Evolutionary conservation across 2,113 vertebrate species (phyloP).

Genomic region (Collichthys lucidus): DNA sequence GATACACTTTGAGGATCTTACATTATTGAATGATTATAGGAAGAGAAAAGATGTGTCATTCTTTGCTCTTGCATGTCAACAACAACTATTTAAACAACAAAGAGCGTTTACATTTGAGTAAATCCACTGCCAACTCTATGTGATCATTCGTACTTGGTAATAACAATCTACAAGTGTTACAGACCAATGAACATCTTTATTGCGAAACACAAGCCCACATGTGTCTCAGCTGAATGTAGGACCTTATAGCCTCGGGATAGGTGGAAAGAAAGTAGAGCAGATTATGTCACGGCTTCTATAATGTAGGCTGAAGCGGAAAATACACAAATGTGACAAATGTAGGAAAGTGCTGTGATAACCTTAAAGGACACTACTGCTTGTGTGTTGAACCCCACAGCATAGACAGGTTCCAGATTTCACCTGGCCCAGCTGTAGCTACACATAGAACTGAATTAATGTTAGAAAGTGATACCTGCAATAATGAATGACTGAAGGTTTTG

Average conservation of each 20-base stretch:
- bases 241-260: neutral
- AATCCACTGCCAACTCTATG: slow-evolving; percentile 3
- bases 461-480: neutral
- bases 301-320: neutral
- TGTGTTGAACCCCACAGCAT: neutral
- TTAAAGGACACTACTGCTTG: neutral
- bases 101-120: slow-evolving; percentile 1
- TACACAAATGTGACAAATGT: neutral
- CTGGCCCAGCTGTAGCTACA: slow-evolving; percentile 37
- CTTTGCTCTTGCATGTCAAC: neutral
- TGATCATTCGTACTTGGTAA: neutral
- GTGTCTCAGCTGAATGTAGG: slow-evolving; percentile 20
- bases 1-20: slow-evolving; percentile 49
- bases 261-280: slow-evolving; percentile 39
- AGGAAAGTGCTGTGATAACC: neutral
- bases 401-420: slow-evolving; percentile 10
- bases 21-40: slow-evolving; percentile 32
- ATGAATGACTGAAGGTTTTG: neutral
- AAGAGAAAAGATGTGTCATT: slow-evolving; percentile 31
- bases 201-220: slow-evolving; percentile 46
- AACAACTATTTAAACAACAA: slow-evolving; percentile 3
- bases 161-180: slow-evolving; percentile 21
- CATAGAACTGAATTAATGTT: neutral
- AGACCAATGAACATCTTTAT: slow-evolving; percentile 42
- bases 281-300: neutral